A percentile compares a stretch with the other conserved stretches of the same genome.
These are phyloP conservation scores for Brachyrhaphis roseni DNA, from an alignment of 2,797 vertebrate genomes.

Conservation along the genomic window DNA sequence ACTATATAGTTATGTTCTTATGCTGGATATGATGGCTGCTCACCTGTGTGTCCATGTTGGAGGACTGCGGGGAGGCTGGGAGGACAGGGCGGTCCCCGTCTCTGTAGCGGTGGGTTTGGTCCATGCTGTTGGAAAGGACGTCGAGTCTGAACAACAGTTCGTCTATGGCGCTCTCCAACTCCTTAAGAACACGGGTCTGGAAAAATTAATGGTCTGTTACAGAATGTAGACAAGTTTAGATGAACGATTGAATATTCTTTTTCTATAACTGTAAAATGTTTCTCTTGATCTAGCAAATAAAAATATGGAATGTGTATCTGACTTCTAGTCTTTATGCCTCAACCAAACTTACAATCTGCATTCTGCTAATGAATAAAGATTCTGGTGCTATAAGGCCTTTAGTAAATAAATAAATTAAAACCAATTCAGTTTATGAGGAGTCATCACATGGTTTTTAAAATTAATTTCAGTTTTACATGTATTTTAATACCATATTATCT, in stretches of 20 bases:
- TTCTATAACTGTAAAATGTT: too few species aligned
- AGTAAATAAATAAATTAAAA: not conserved
- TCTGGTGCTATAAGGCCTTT: too few species aligned
- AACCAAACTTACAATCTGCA: not conserved
- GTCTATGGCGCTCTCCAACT: constrained; percentile 83
- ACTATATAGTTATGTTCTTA: not conserved
- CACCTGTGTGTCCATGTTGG: constrained; percentile 57
- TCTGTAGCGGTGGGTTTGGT: constrained; percentile 36
- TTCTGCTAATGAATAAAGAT: not conserved
- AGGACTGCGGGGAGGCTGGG: constrained; percentile 28
- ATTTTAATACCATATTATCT: not conserved
- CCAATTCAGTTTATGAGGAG: not conserved
- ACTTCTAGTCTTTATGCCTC: not conserved
- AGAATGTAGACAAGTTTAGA: not conserved
- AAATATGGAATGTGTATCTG: not conserved
- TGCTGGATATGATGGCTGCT: not conserved
- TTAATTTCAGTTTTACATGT: not conserved
- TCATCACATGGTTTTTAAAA: not conserved
- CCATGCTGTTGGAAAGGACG: constrained; percentile 70
- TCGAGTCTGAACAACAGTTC: constrained; percentile 82
- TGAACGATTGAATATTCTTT: too few species aligned
- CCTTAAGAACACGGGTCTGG: constrained; percentile 82
- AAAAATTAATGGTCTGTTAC: constrained; percentile 17
- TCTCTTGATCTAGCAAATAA: too few species aligned
- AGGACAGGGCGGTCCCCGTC: constrained; percentile 35